phyloP scores from a whole-genome alignment of 2,113 vertebrate genomes.

The Pterocles orientalis region DNA sequence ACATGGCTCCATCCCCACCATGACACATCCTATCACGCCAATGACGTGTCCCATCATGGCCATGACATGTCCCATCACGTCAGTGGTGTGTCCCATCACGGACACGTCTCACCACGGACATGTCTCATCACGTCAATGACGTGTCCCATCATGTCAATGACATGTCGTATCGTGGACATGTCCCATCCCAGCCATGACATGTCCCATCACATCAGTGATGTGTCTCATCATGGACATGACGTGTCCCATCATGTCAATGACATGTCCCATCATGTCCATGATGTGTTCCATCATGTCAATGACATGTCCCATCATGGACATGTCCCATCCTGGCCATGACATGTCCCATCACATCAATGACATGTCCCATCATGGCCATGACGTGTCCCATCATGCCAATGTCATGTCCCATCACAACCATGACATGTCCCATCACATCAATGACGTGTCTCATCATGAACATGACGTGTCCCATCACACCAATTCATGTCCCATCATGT shows the following conservation, averaged over 20 bases:
- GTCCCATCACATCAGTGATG: background rate
- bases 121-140: background rate
- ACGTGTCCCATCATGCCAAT: no score
- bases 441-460: no score
- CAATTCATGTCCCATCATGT: fast-evolving
- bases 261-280: no score
- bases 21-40: background rate
- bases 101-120: background rate
- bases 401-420: background rate
- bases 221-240: no score
- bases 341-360: fast-evolving
- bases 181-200: no score
- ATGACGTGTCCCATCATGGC: no score
- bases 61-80: background rate
- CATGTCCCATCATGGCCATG: background rate
- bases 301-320: no score
- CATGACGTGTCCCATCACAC: fast-evolving
- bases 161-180: no score
- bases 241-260: no score
- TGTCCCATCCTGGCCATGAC: no score
- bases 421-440: no score
- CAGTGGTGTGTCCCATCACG: fast-evolving
- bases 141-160: no score
- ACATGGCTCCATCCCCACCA: background rate
- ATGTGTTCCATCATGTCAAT: background rate